Base-by-base conservation (phyloP, 23 tunicate genomes). In the Styela plicata region DNA sequence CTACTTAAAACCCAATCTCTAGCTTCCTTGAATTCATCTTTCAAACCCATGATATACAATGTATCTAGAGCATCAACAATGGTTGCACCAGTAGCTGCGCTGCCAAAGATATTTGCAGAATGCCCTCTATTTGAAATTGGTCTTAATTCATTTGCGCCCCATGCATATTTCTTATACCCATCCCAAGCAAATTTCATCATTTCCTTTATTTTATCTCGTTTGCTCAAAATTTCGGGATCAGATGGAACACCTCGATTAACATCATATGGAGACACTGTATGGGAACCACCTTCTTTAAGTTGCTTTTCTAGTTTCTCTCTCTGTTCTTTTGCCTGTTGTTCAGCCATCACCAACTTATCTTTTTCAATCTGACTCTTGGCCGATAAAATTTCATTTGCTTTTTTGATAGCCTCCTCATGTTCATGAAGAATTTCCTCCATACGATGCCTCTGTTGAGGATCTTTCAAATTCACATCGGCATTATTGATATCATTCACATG, bases 121-220 rank as follows among this genome's bases (percentile, higher is more conserved):
- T 95, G 96, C 63, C 84, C 61, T 7, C 70, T 65, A 52, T 77
- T 83, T 2, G 99, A 82, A 31, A 95, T 77, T 5, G 99, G 99
- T 30, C 85, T 57, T 19, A 95, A 44, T 75, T 95, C 99, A 70
- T 88, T 95, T 7, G 89, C 85, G 28, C 96, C 92, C 99, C 99
- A 95, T 34, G 99, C 99, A 70, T 83, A 86, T 34, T 90, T 57
- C 33, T 70, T 71, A 63, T 95, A 95, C 16, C 96, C 91, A 16
- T 90, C 78, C 99, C 99, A 95, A 16, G 99, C 99, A 18, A 79
- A 67, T 80, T 95, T 90, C 99, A 95, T 95, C 99, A 95, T 95
- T 77, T 91, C 73, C 57, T 80, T 87, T 0, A 92, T 80, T 23
- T 69, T 79, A 30, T 95, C 79, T 77, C 99, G 66, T 74, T 95